Evolutionary conservation across 2,113 vertebrate species (phyloP).

Genomic region (Dicrurus megarhynchus): DNA sequence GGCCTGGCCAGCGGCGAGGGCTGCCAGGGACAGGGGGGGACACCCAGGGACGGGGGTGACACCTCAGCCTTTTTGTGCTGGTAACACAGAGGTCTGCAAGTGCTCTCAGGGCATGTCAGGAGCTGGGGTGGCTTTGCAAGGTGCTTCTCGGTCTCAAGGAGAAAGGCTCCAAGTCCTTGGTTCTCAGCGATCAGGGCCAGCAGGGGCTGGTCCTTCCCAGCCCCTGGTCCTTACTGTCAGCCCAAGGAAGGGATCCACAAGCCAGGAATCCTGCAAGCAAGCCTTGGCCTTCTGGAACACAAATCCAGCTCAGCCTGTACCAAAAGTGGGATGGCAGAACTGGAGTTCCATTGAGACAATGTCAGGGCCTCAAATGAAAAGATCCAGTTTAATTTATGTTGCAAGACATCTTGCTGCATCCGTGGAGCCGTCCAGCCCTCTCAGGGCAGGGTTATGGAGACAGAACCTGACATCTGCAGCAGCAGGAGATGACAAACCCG

Average conservation of each 20-base stretch:
- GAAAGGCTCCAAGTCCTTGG: not conserved
- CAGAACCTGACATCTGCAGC: conserved; percentile 28
- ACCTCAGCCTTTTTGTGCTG: fast-evolving
- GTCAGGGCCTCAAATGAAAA: not conserved
- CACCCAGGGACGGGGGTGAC: not conserved
- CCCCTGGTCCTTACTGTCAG: not conserved
- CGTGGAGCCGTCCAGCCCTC: not conserved
- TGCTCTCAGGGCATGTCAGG: not conserved
- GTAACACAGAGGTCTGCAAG: not conserved
- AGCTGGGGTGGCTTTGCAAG: not conserved
- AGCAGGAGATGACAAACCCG: not conserved
- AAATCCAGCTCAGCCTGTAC: not conserved
- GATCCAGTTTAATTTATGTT: not conserved
- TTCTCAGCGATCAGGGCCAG: not conserved
- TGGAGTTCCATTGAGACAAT: not conserved
- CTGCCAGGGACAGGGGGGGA: not conserved
- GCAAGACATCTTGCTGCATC: not conserved
- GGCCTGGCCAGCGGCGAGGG: not conserved
- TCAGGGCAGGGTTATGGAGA: not conserved
- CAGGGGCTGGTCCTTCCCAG: not conserved
- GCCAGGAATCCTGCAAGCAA: not conserved
- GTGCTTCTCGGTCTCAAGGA: not conserved
- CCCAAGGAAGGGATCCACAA: not conserved
- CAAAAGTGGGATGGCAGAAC: not conserved
- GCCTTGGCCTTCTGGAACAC: not conserved